A percentile compares a stretch with the other conserved stretches of the same genome.
Evolutionary conservation across 2,113 vertebrate genomes (phyloP).

Genomic region (Sphyrna mokarran): DNA sequence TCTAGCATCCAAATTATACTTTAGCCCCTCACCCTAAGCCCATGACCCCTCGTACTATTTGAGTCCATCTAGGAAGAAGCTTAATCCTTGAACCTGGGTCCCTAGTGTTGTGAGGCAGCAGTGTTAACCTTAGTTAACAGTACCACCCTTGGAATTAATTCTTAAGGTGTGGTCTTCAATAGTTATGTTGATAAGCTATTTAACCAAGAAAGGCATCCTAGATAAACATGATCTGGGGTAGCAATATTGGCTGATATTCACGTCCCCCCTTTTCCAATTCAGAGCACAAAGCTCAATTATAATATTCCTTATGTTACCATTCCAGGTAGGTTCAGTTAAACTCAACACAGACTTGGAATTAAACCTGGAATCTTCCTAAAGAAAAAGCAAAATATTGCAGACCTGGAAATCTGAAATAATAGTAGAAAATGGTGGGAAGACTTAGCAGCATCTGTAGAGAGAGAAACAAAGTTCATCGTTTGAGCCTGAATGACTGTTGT

Average conservation of each 20-base stretch:
- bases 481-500: neutral
- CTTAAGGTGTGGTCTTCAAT: neutral
- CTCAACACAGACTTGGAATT: neutral
- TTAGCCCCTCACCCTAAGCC: too few relatives aligned
- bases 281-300: neutral
- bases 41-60: too few relatives aligned
- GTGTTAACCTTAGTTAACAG: too few relatives aligned
- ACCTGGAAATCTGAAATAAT: too few relatives aligned
- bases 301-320: neutral
- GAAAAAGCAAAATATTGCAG: too few relatives aligned
- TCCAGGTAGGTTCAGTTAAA: neutral
- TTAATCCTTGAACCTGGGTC: too few relatives aligned
- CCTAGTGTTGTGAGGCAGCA: too few relatives aligned
- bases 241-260: neutral
- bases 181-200: neutral
- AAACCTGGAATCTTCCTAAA: neutral
- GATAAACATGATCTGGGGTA: neutral
- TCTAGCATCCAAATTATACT: too few relatives aligned
- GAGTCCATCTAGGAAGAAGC: too few relatives aligned
- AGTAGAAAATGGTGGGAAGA: too few relatives aligned
- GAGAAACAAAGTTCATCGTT: too few relatives aligned
- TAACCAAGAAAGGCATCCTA: neutral
- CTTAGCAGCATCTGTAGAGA: too few relatives aligned
- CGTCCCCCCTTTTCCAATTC: neutral
- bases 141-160: neutral